Conservation (phyloP, 2,888 invertebrate species). For the Troides oblongomaculatus region DNA sequence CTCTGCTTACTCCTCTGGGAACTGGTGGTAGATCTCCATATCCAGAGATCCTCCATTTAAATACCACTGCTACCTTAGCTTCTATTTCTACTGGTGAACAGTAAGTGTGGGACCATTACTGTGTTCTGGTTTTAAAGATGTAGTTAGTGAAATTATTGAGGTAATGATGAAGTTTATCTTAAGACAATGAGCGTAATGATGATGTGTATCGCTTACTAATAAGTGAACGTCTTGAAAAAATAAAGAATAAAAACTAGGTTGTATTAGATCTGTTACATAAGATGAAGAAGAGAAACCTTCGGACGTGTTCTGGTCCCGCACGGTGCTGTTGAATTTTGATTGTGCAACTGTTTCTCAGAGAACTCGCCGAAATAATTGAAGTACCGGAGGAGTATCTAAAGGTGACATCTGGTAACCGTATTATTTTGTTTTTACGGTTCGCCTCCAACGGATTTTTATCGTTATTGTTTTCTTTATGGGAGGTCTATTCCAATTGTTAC, state of each 20-base stretch:
- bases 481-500: not conserved
- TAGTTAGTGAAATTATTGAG: too few species aligned
- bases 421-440: conserved; percentile 31
- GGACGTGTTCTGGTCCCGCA: conserved; percentile 11
- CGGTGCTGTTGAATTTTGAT: conserved; percentile 7
- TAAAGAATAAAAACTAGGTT: not conserved
- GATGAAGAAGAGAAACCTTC: conserved; percentile 8
- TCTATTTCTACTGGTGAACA: too few species aligned
- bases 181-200: too few species aligned
- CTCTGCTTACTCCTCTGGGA: too few species aligned
- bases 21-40: too few species aligned
- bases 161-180: too few species aligned
- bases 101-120: too few species aligned
- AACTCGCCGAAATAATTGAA: conserved; percentile 21
- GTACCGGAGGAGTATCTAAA: conserved; percentile 10
- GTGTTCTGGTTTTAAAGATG: too few species aligned
- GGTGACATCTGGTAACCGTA: conserved; percentile 33
- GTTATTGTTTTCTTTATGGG: conserved; percentile 5
- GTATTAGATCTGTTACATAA: not conserved
- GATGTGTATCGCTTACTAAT: too few species aligned
- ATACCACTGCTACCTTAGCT: too few species aligned
- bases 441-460: conserved; percentile 16
- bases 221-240: not conserved
- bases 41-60: too few species aligned
- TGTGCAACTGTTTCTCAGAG: conserved; percentile 24